A percentile compares a stretch with the other conserved stretches of the same genome.
These are phyloP conservation scores for Gasterosteus nipponicus DNA, from an alignment of 2,113 vertebrate species.

Conservation along the genomic window DNA sequence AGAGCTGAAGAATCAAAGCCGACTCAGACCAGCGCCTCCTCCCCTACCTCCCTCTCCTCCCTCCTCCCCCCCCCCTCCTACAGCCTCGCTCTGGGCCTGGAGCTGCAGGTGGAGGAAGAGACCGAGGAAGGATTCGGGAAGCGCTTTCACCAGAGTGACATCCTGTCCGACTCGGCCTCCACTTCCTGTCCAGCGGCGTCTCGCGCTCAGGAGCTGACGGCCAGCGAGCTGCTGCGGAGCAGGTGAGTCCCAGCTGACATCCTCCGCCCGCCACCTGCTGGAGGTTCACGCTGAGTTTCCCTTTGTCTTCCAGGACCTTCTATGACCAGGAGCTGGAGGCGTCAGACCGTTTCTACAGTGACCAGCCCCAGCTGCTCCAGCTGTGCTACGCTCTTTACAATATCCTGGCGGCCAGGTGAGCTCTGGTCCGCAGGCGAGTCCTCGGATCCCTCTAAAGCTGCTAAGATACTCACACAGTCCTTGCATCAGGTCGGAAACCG, in stretches of 20 bases:
- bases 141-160: constrained; percentile 77
- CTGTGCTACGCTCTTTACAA: constrained; percentile 92
- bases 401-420: constrained; percentile 86
- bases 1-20: neutral
- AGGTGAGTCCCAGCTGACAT: constrained; percentile 78
- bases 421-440: constrained; percentile 75
- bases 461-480: neutral
- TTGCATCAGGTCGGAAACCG: constrained; percentile 85
- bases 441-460: neutral
- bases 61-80: constrained; percentile 86
- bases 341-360: constrained; percentile 88
- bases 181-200: constrained; percentile 81
- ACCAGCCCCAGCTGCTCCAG: constrained; percentile 88
- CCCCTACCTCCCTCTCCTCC: constrained; percentile 1
- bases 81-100: constrained; percentile 90
- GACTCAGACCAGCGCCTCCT: constrained; percentile 9
- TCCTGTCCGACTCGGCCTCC: constrained; percentile 64
- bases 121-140: constrained; percentile 73
- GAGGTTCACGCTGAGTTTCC: neutral
- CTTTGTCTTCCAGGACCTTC: constrained; percentile 84
- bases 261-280: neutral
- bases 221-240: constrained; percentile 91
- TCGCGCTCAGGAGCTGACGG: constrained; percentile 88
- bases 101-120: constrained; percentile 78
- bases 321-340: constrained; percentile 87